Evolutionary conservation across 1,140 invertebrate species (phyloP), one percentile per base, ranked within the genome.

Genomic region (Trinorchestia longiramus): DNA sequence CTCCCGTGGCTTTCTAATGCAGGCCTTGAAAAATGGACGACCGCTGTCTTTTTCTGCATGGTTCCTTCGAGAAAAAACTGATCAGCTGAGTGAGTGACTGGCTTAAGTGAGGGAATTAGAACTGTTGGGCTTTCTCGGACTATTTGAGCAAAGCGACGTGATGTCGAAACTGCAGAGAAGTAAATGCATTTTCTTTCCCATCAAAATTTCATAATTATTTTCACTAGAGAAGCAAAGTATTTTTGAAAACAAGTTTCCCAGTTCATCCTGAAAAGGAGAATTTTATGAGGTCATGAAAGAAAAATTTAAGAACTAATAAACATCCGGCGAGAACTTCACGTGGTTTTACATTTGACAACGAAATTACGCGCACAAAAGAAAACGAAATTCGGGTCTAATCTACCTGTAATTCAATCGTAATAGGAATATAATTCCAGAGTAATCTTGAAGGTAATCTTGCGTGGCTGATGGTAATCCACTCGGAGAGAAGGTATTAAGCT

Each of bases 361-460:
- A 90, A 90, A 90, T 90, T 41, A 41, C 23, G 43, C 0, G 88
- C 3, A 90, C 88, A 43, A 90, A 43, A 90, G 88, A 90, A 90
- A 90, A 41, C 23, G 88, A 42, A 90, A 90, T 90, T 90, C 88
- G 88, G 88, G 92, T 28, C 41, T 45, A 94, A 94, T 94, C 44
- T n/a, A 6, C 43, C 92, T 94, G 92, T 94, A 94, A 94, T 94
- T 94, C 92, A 47, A 43, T 45, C 19, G 92, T 94, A 94, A 94
- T 94, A 94, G 41, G 92, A 94, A 94, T 94, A 94, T 94, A 94
- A 94, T 94, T 94, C 92, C 92, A 94, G 92, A 94, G 92, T 94
- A 94, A 94, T 94, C 92, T 94, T 0, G 92, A 45, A 94, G 92
- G 92, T 94, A 94, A 94, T 94, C 92, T 94, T 94, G 92, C 43